Evolutionary conservation across 2,888 invertebrate species (phyloP).

Genomic region (Eulithis testata): DNA sequence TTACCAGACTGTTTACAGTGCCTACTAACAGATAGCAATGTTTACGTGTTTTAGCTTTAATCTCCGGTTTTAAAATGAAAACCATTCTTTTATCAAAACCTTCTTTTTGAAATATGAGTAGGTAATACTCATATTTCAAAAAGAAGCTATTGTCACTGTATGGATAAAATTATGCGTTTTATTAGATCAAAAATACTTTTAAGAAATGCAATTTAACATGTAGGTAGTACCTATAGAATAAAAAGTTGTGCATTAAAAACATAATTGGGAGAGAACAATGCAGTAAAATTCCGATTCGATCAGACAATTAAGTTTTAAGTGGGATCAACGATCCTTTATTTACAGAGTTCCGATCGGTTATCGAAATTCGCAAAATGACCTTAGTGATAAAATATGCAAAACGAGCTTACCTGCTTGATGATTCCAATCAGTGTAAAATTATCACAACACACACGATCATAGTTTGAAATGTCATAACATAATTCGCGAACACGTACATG

Average conservation of each 20-base stretch:
- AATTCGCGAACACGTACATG: constrained; percentile 51
- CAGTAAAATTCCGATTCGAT: constrained; percentile 62
- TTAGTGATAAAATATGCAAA: constrained; percentile 21
- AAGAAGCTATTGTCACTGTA: background rate
- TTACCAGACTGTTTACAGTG: constrained; percentile 73
- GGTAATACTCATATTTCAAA: background rate
- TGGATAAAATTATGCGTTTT: background rate
- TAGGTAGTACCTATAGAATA: background rate
- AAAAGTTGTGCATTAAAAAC: constrained; percentile 29
- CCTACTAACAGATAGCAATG: constrained; percentile 64
- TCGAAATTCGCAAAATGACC: constrained; percentile 64
- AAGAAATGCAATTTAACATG: constrained; percentile 10
- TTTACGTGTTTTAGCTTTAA: constrained; percentile 69
- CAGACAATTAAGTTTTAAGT: constrained; percentile 71
- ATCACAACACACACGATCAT: constrained; percentile 31
- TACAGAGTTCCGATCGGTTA: constrained; percentile 52
- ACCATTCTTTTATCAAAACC: constrained; percentile 13
- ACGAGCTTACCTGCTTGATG: constrained; percentile 45
- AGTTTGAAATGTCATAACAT: constrained; percentile 46
- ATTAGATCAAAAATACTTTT: constrained; percentile 3
- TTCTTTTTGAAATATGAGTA: too few species aligned
- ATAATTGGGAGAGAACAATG: constrained; percentile 45
- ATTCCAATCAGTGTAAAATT: constrained; percentile 34
- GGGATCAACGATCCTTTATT: constrained; percentile 76
- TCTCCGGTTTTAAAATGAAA: constrained; percentile 41